Percentiles rank a stretch among this genome's conserved stretches.
phyloP scores from a whole-genome alignment of 53 echinoderm and acorn worm genomes.

The Antedon mediterranea region DNA sequence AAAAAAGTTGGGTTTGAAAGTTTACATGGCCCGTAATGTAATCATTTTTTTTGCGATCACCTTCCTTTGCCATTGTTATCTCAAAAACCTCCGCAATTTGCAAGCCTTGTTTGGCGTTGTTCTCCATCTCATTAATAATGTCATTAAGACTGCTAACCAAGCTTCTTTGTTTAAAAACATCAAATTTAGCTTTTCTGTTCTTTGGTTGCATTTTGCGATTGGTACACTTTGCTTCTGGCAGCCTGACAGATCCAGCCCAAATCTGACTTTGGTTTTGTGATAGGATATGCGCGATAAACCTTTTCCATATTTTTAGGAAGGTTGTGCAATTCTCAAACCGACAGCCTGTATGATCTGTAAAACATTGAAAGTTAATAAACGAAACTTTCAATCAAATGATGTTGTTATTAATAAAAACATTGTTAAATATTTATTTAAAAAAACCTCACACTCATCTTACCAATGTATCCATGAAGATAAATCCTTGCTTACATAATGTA shows the following conservation, averaged over 20 bases:
- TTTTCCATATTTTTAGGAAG: conserved; percentile 25
- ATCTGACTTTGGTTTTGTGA: conserved; percentile 13
- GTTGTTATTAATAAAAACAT: neutral
- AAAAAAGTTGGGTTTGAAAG: no score
- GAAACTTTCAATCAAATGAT: no score
- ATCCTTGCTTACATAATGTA: conserved; percentile 13
- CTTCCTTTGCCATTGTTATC: no score
- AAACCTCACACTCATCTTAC: conserved; percentile 8
- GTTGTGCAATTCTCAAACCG: conserved; percentile 8
- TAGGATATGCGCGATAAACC: conserved; percentile 24
- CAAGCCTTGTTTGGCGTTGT: neutral
- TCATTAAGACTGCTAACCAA: neutral
- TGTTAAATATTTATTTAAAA: no score
- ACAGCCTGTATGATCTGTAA: no score
- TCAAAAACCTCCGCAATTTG: neutral
- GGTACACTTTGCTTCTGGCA: conserved; percentile 15
- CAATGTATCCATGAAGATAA: conserved; percentile 22
- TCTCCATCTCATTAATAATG: neutral
- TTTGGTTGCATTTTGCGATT: conserved; percentile 24
- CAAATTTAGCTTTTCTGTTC: conserved; percentile 17
- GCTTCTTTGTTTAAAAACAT: neutral
- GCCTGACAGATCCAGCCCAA: conserved; percentile 38
- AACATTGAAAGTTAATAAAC: neutral
- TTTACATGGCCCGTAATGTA: no score
- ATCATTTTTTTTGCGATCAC: no score